Percentiles rank a stretch among this genome's conserved stretches.
Conservation (phyloP, 1,140 invertebrate species). For the Forficula auricularia region DNA sequence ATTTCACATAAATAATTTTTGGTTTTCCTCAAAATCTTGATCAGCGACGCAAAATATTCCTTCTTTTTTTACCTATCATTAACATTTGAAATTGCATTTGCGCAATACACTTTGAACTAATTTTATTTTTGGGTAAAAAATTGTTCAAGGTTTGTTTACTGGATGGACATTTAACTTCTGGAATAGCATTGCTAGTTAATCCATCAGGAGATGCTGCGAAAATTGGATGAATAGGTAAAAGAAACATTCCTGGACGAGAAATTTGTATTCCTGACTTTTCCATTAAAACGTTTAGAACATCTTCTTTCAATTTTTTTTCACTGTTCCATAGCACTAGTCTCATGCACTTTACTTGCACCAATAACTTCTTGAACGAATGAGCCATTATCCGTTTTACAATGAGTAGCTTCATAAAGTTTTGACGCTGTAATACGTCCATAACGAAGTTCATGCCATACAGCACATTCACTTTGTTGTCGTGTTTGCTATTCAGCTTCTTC, state of each 20-base stretch:
- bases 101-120: conserved; percentile 15
- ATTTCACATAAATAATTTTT: too few species aligned
- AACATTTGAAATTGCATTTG: too few species aligned
- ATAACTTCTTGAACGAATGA: conserved; percentile 19
- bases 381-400: conserved; percentile 21
- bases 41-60: too few species aligned
- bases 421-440: conserved; percentile 26
- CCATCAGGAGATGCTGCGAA: conserved; percentile 24
- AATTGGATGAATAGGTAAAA: conserved; percentile 14
- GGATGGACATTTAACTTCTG: conserved; percentile 22
- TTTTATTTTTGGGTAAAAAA: conserved; percentile 14
- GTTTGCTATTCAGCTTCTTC: conserved; percentile 14
- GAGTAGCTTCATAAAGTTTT: conserved; percentile 21
- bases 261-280: conserved; percentile 8
- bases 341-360: conserved; percentile 18
- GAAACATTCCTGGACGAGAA: conserved; percentile 13
- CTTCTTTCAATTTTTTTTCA: conserved; percentile 20
- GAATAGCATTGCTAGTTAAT: conserved; percentile 13
- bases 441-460: conserved; percentile 21
- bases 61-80: too few species aligned
- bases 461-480: conserved; percentile 11
- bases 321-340: conserved; percentile 19
- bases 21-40: too few species aligned
- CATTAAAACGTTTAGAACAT: conserved; percentile 15
- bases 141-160: too few species aligned